Evolutionary conservation across 2,113 vertebrate species (phyloP), one percentile per base, ranked within the genome.

Genomic region (Junco hyemalis): DNA sequence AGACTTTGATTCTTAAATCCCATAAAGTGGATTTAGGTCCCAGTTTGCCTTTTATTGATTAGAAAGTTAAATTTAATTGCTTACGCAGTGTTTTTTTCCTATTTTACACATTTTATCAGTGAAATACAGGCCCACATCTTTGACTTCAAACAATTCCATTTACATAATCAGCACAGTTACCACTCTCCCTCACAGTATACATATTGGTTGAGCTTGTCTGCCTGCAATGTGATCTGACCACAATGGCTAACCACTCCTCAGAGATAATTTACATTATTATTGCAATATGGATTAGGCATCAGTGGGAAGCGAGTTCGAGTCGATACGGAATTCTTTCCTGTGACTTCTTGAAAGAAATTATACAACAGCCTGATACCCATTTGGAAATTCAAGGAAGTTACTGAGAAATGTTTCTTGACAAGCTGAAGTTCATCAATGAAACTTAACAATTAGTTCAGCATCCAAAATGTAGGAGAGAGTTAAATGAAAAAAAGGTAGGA

Each of bases 41-140:
- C 69, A 81, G 69, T 95, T 96, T 95, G 53, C 76, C 40, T 73
- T 86, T 83, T 90, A 83, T 96, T 97, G 93, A 96, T 96, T 96
- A 93, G 66, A 90, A 95, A 96, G 72, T 96, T 96, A 96, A 92
- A 95, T 93, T 90, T 96, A 96, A 95, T 96, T 96, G 92, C 85
- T 96, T 97, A 86, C 2, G 0, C 85, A 56, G 80, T 88, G 74
- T 57, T 63, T 93, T 78, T 54, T 51, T 73, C 74, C 90, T 74
- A 57, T 90, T 95, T 95, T 88, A 68, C 23, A n/a, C 47, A 35
- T 94, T 95, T 97, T 97, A 94, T 97, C 96, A 90, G 93, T 90
- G 94, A 90, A 96, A 84, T 81, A 95, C 94, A 96, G 94, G 44
- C 88, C 76, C 0, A 3, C 90, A 96, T 96, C 93, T 96, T 77